Percentiles rank a stretch among this genome's conserved stretches.
Evolutionary conservation across 2,888 invertebrate species (phyloP).

Genomic region (Eurytoma adleriae): DNA sequence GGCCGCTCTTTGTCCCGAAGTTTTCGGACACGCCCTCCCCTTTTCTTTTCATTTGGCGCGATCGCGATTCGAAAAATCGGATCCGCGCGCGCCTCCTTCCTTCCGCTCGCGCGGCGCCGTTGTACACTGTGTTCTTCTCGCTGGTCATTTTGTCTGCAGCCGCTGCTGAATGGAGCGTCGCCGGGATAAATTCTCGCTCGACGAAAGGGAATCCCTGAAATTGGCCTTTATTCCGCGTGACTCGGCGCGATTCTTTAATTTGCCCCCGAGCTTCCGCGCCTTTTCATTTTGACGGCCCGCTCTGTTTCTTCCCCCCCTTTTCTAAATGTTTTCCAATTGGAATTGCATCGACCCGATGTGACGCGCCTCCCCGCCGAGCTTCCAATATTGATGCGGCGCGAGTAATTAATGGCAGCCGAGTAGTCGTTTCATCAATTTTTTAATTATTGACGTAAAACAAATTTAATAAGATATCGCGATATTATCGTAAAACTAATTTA

Average conservation of each 20-base stretch:
- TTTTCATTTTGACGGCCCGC: conserved; percentile 18
- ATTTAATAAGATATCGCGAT: too few relatives aligned
- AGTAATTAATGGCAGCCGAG: too few relatives aligned
- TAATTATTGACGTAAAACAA: too few relatives aligned
- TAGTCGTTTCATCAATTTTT: too few relatives aligned
- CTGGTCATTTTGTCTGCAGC: background rate
- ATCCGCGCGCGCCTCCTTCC: background rate
- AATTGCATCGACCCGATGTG: too few relatives aligned
- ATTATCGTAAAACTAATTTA: too few relatives aligned
- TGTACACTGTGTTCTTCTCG: background rate
- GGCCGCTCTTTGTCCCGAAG: too few relatives aligned
- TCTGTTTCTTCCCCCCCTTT: background rate
- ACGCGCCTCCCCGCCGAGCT: too few relatives aligned
- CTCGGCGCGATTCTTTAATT: conserved; percentile 52
- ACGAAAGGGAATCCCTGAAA: conserved; percentile 45
- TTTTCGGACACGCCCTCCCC: too few relatives aligned
- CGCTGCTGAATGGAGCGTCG: conserved; percentile 15
- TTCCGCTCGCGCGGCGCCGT: background rate
- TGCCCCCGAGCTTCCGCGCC: conserved; percentile 20
- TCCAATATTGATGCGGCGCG: too few relatives aligned
- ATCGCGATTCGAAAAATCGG: background rate
- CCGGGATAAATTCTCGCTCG: conserved; percentile 33
- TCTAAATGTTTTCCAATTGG: background rate
- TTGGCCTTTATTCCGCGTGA: conserved; percentile 54
- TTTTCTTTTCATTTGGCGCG: background rate